Base-by-base conservation (phyloP, 2,797 vertebrate genomes). In the Onychomys torridus region DNA sequence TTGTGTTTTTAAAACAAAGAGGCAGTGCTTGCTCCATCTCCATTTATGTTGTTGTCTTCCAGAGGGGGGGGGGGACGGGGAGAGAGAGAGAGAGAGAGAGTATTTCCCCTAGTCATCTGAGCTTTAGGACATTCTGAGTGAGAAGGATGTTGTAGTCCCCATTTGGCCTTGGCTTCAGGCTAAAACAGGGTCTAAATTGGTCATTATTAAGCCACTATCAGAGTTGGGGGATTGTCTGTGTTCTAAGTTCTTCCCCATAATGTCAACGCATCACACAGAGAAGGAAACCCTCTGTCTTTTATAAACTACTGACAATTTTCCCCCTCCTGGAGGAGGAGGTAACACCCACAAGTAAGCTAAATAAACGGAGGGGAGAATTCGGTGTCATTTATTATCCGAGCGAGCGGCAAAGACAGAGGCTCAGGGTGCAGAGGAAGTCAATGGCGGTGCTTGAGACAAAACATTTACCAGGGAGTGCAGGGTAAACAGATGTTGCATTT, bases 321-420 rank as follows among this genome's bases (percentile, higher is more conserved):
- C 43, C 29, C 52, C 69, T 76, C 71, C 63, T 89, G 61, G 7
- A 0, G 52, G 83, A 93, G 75, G 95, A 97, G 96, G 97, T 97
- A 96, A 95, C 94, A 97, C 94, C 92, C 96, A 96, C 97, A 96
- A 97, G 97, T 95, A 95, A 98, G 83, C 96, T 97, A 95, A 98
- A 97, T 97, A 98, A 98, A 97, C 49, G 63, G 93, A 85, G 94
- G 43, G 88, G 95, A 96, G 92, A 96, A 84, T 88, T 95, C 76
- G 32, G 83, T 90, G 89, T 97, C 89, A 97, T 98, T 94, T 96
- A 93, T 96, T 95, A 95, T 9, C 65, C 71, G 0, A 7, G 92
- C 71, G 0, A 7, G 92, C 49, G 86, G 95, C 92, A 89, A 23
- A 91, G 96, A 87, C 40, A 89, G 95, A 5, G 93, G 52, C 78